These are phyloP conservation scores for Cyaniris semiargus DNA, from an alignment of 2,888 invertebrate species.

Conservation along the genomic window DNA sequence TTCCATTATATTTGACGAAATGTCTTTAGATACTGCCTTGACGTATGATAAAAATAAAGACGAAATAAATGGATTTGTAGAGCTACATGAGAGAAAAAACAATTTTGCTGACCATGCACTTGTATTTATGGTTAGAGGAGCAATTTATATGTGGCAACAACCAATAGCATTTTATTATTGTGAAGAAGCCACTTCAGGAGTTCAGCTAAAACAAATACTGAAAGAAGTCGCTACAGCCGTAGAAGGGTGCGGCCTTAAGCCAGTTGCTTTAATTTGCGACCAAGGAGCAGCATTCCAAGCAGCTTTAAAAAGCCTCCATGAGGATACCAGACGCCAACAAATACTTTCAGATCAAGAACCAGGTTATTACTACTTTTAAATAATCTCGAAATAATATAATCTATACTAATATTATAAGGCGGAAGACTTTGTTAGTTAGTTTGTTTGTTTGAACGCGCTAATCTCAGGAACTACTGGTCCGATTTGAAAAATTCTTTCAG, in stretches of 20 bases:
- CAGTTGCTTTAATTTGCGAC: slow-evolving; percentile 35
- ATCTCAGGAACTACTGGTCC: no score
- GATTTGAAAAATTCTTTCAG: no score
- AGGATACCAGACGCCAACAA: slow-evolving; percentile 38
- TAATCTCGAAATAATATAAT: no score
- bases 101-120: slow-evolving; percentile 23
- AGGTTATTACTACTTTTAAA: slow-evolving; percentile 7
- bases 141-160: slow-evolving; percentile 40
- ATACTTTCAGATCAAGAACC: slow-evolving; percentile 28
- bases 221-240: slow-evolving; percentile 33
- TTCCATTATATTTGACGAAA: slow-evolving; percentile 10
- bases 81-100: slow-evolving; percentile 10
- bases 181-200: slow-evolving; percentile 31
- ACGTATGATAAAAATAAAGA: not conserved
- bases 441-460: no score
- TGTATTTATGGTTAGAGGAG: slow-evolving; percentile 19
- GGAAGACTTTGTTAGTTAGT: no score
- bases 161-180: slow-evolving; percentile 39
- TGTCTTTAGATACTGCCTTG: slow-evolving; percentile 23
- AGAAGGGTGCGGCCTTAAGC: slow-evolving; percentile 34
- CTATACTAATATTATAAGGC: no score
- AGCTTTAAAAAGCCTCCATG: slow-evolving; percentile 36
- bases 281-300: slow-evolving; percentile 40
- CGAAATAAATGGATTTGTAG: slow-evolving; percentile 13
- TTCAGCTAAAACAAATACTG: slow-evolving; percentile 33